Conservation (phyloP, 2,888 invertebrate species). For the Lobophora halterata region DNA sequence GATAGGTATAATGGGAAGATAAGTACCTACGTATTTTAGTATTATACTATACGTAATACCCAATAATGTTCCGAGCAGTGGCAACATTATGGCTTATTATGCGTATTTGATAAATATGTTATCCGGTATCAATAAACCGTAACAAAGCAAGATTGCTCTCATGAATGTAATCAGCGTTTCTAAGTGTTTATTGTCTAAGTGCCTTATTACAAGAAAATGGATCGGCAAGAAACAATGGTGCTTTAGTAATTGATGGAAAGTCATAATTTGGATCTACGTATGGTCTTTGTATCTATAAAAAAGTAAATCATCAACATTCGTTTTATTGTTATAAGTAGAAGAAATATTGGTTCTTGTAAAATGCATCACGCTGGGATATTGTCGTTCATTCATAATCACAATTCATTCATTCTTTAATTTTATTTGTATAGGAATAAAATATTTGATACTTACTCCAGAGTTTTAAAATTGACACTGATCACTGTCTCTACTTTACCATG, state of each 20-base stretch:
- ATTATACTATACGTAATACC: no score
- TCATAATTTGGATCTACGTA: slow-evolving; percentile 10
- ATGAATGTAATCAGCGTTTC: slow-evolving; percentile 21
- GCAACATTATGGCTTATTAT: no score
- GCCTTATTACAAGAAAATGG: slow-evolving; percentile 16
- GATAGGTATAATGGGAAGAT: no score
- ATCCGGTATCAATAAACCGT: slow-evolving; percentile 28
- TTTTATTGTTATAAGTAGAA: background rate
- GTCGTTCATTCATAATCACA: slow-evolving; percentile 33
- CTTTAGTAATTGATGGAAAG: slow-evolving; percentile 15
- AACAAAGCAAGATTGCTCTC: slow-evolving; percentile 25
- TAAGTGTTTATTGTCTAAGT: slow-evolving; percentile 15
- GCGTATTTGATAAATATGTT: no score
- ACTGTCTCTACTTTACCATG: no score
- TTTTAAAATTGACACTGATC: no score
- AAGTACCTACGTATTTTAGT: no score
- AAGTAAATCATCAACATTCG: no score
- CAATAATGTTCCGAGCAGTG: no score
- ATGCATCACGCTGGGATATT: slow-evolving; percentile 37
- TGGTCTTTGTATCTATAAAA: no score
- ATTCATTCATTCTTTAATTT: slow-evolving; percentile 29
- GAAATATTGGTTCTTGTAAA: background rate
- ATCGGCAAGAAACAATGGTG: slow-evolving; percentile 9
- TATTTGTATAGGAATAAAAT: background rate
- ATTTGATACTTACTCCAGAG: slow-evolving; percentile 16